These are phyloP conservation scores for Natrix natrix DNA, from an alignment of 2,797 vertebrate species.

Conservation along the genomic window DNA sequence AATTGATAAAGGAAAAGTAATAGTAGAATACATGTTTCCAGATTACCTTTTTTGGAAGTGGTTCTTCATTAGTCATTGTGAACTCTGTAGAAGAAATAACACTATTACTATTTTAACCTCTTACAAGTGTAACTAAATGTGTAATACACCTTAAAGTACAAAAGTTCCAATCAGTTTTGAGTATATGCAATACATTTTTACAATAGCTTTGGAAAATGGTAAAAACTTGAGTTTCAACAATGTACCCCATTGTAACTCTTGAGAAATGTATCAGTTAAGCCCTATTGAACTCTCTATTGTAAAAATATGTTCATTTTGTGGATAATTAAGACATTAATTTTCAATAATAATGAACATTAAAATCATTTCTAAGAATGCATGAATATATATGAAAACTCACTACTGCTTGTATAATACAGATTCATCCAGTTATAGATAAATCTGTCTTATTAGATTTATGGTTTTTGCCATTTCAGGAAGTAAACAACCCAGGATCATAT, in stretches of 20 bases:
- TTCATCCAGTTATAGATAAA: neutral
- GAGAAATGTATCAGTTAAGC: neutral
- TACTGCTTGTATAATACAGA: neutral
- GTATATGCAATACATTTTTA: neutral
- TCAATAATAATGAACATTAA: neutral
- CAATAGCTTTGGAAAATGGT: neutral
- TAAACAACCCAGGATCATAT: neutral
- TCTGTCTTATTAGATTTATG: neutral
- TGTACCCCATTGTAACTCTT: neutral
- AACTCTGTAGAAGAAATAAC: constrained; percentile 67
- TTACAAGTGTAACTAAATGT: neutral
- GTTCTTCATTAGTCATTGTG: constrained; percentile 99
- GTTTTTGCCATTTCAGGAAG: neutral
- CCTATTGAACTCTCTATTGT: neutral
- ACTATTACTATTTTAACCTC: constrained; percentile 14
- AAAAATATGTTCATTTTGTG: neutral
- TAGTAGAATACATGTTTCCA: constrained; percentile 19
- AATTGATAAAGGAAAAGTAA: neutral
- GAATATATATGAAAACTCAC: neutral
- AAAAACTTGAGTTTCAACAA: neutral
- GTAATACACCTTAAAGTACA: neutral
- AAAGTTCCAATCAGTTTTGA: neutral
- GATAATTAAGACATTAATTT: neutral
- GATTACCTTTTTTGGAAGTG: constrained; percentile 96
- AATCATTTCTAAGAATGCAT: neutral